These are phyloP conservation scores for Pseudolaguvia tuberculata DNA, from an alignment of 2,113 vertebrate genomes.

Conservation along the genomic window DNA sequence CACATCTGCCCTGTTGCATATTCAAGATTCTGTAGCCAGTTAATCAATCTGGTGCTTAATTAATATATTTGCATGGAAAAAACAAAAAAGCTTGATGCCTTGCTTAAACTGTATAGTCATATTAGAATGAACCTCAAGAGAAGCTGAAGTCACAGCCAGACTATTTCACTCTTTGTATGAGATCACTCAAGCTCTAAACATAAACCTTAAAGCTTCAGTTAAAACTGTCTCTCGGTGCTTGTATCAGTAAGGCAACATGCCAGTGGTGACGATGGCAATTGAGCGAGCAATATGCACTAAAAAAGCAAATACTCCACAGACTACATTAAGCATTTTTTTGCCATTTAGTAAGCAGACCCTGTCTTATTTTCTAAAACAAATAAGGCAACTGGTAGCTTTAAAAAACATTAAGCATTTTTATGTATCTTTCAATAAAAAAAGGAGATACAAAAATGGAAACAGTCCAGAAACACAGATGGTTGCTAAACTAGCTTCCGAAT, in stretches of 20 bases:
- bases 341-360: conserved; percentile 4
- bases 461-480: conserved; percentile 37
- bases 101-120: conserved; percentile 17
- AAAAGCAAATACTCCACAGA: conserved; percentile 10
- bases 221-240: conserved; percentile 22
- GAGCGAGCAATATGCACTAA: conserved; percentile 3
- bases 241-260: conserved; percentile 8
- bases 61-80: background rate
- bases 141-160: background rate
- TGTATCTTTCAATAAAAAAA: conserved; percentile 23
- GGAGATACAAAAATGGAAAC: conserved; percentile 28
- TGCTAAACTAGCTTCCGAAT: conserved; percentile 31
- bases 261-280: conserved; percentile 5
- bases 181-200: conserved; percentile 3
- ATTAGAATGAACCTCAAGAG: conserved; percentile 18
- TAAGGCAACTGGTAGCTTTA: conserved; percentile 7
- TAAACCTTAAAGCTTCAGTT: conserved; percentile 22
- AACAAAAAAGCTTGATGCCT: background rate
- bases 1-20: background rate
- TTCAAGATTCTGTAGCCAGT: no score
- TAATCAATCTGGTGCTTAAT: no score
- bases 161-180: background rate
- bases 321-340: conserved; percentile 16
- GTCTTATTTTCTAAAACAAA: conserved; percentile 34
- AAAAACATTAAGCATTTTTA: conserved; percentile 30